Evolutionary conservation across 92 coral and sea anemone species (phyloP).

Genomic region (Meandrina meandrites): DNA sequence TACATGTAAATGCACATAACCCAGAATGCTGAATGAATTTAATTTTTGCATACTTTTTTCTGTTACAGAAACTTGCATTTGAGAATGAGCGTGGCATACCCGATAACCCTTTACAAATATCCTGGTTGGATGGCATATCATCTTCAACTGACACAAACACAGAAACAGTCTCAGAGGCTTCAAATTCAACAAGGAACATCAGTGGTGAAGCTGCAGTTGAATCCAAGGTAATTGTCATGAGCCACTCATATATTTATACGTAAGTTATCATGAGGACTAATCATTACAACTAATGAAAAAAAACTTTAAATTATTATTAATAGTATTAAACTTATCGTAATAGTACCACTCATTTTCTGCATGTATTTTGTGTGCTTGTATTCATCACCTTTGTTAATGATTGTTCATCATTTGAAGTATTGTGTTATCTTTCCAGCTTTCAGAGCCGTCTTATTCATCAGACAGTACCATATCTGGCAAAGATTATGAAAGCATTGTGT

Average conservation of each 20-base stretch:
- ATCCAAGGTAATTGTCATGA: background rate
- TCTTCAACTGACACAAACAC: conserved; percentile 3
- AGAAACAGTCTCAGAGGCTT: conserved; percentile 6
- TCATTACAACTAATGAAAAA: too few relatives aligned
- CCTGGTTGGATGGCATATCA: conserved; percentile 65
- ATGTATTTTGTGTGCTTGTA: too few relatives aligned
- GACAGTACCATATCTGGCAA: conserved; percentile 44
- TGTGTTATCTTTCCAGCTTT: background rate
- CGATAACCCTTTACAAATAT: conserved; percentile 78
- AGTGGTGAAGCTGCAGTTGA: conserved; percentile 39
- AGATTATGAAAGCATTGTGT: conserved; percentile 89
- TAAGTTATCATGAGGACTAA: too few relatives aligned
- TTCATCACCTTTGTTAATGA: too few relatives aligned
- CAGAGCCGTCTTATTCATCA: conserved; percentile 7
- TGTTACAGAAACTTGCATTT: conserved; percentile 83
- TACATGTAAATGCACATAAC: too few relatives aligned
- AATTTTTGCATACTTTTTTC: background rate
- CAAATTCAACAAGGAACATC: conserved; percentile 27
- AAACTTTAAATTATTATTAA: too few relatives aligned
- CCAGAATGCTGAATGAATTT: background rate
- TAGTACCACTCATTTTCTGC: too few relatives aligned
- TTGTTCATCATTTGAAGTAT: background rate
- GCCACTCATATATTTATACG: too few relatives aligned
- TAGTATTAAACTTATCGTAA: too few relatives aligned
- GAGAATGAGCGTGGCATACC: conserved; percentile 76